Conservation (phyloP, 2,888 invertebrate genomes). For the Alviniconcha strummeri region DNA sequence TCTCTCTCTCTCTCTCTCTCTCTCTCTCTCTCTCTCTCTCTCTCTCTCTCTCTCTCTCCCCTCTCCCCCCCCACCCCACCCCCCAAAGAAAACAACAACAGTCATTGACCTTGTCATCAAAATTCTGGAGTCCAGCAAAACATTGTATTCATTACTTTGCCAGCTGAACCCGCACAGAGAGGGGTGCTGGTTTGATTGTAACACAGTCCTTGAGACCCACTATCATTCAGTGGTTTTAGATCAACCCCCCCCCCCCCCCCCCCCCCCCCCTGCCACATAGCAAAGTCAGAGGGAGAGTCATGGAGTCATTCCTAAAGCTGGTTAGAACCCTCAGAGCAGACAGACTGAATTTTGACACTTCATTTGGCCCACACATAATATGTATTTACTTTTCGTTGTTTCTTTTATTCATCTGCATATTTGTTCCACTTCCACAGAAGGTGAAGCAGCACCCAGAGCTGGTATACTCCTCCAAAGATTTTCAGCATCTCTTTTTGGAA, state of each 20-base stretch:
- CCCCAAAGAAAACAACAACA: background rate
- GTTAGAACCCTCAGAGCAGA: no score
- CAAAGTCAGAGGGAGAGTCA: no score
- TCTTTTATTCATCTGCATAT: background rate
- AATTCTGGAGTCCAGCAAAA: no score
- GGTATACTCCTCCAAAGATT: conserved; percentile 39
- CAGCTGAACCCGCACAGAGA: no score
- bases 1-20: background rate
- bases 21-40: background rate
- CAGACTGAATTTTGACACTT: background rate
- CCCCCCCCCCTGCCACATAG: no score
- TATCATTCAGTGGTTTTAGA: no score
- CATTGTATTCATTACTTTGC: no score
- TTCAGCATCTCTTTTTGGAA: conserved; percentile 41
- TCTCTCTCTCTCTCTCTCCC: background rate
- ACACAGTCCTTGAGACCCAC: no score
- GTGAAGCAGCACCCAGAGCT: conserved; percentile 26
- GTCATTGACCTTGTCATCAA: no score
- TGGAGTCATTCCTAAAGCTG: no score
- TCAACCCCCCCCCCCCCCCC: no score
- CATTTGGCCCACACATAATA: background rate
- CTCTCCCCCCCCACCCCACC: background rate
- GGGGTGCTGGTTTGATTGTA: no score
- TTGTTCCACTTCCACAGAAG: conserved; percentile 22
- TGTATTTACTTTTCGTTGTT: conserved; percentile 3